A percentile compares a stretch with the other conserved stretches of the same genome.
phyloP scores from a whole-genome alignment of 2,888 invertebrate species.

The Anoncus sp. region DNA sequence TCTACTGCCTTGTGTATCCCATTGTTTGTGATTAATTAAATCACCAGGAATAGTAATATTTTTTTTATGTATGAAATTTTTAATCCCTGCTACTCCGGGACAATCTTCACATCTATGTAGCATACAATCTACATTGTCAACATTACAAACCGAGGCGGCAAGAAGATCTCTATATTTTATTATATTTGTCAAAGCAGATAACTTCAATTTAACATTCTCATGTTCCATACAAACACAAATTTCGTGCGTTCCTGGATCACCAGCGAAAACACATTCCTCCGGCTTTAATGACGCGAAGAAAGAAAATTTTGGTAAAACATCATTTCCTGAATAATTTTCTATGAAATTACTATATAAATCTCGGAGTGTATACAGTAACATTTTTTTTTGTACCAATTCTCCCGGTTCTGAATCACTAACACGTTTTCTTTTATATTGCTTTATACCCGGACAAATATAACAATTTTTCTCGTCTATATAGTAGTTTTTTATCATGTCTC shows the following conservation, averaged over 20 bases:
- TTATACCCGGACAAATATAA: conserved; percentile 18
- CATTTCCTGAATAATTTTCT: conserved; percentile 4
- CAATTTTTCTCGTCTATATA: conserved; percentile 21
- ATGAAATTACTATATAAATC: conserved; percentile 20
- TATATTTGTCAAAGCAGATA: background rate
- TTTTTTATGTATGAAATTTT: no score
- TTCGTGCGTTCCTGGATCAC: conserved; percentile 40
- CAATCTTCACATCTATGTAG: conserved; percentile 32
- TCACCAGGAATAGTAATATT: background rate
- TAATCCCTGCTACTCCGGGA: conserved; percentile 17
- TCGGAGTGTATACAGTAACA: conserved; percentile 14
- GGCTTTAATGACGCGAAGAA: background rate
- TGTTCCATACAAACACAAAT: conserved; percentile 52
- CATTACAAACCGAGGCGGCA: conserved; percentile 12
- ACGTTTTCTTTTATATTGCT: background rate
- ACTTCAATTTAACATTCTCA: conserved; percentile 32
- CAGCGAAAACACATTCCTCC: background rate
- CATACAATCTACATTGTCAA: conserved; percentile 47
- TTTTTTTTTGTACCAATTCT: conserved; percentile 21
- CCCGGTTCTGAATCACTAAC: conserved; percentile 7
- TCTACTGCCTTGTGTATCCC: conserved; percentile 24
- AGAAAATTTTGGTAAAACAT: conserved; percentile 34
- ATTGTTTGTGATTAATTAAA: conserved; percentile 21
- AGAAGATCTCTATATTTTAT: conserved; percentile 4
- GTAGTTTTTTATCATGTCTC: conserved; percentile 1